Conservation (phyloP, 1,140 invertebrate species). For the Drosophila bocki region DNA sequence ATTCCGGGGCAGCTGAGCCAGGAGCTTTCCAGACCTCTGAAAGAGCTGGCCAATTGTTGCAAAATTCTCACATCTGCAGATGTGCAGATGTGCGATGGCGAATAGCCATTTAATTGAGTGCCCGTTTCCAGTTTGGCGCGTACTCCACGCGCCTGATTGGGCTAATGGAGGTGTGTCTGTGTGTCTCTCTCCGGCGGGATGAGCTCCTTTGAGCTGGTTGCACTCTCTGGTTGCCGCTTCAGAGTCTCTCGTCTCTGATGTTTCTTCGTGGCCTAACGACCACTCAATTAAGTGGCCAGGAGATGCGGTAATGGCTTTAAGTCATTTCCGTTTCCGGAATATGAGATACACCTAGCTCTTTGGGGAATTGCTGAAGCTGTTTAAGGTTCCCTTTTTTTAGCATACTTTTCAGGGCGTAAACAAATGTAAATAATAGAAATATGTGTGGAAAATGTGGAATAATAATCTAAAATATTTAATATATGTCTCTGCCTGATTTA, state of each 20-base stretch:
- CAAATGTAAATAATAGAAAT: background rate
- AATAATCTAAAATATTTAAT: background rate
- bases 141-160: conserved; percentile 46
- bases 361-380: background rate
- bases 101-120: conserved; percentile 63
- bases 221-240: background rate
- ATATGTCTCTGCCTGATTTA: background rate
- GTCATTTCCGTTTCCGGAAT: conserved; percentile 20
- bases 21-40: conserved; percentile 4
- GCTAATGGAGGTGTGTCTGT: conserved; percentile 61
- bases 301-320: conserved; percentile 31
- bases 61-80: conserved; percentile 9
- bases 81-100: conserved; percentile 19
- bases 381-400: background rate
- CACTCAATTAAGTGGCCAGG: conserved; percentile 63
- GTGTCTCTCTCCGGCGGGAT: conserved; percentile 7
- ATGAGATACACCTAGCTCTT: background rate
- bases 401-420: background rate
- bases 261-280: conserved; percentile 29
- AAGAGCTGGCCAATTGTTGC: conserved; percentile 56
- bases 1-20: conserved; percentile 38
- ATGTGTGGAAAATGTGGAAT: background rate
- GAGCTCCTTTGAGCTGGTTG: conserved; percentile 30
- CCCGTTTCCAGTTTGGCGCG: conserved; percentile 28
- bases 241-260: background rate